phyloP scores from a whole-genome alignment of 2,888 invertebrate genomes.

The Lypha dubia region DNA sequence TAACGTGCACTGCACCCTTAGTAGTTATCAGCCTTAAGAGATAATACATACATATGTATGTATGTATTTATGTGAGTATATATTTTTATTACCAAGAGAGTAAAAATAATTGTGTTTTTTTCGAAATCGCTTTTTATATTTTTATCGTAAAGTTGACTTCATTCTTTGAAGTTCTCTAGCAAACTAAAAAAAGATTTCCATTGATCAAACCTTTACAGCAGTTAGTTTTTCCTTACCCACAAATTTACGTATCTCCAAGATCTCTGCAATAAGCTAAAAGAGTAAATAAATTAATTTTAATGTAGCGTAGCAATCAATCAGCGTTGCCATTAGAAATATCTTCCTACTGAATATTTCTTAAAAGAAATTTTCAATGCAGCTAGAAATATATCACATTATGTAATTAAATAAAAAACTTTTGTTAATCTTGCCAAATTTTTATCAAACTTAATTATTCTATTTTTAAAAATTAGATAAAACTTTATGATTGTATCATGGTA shows the following conservation, averaged over 20 bases:
- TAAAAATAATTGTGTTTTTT: neutral
- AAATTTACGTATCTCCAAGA: too few species aligned
- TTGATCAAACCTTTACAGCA: neutral
- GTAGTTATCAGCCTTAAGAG: neutral
- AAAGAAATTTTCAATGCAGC: too few species aligned
- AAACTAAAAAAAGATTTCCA: conserved; percentile 44
- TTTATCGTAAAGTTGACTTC: conserved; percentile 34
- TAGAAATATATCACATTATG: too few species aligned
- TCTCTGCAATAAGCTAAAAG: neutral
- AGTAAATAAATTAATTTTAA: neutral
- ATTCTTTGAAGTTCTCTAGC: conserved; percentile 34
- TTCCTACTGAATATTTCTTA: too few species aligned
- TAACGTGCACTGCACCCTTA: conserved; percentile 22
- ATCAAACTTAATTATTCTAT: too few species aligned
- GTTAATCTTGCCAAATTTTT: too few species aligned
- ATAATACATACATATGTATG: neutral
- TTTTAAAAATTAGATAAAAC: too few species aligned
- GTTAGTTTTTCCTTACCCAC: neutral
- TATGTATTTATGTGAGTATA: neutral
- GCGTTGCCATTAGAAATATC: too few species aligned
- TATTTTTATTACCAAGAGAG: conserved; percentile 23
- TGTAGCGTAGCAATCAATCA: too few species aligned
- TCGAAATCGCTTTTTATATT: conserved; percentile 2
- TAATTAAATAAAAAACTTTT: too few species aligned
- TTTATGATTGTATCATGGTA: too few species aligned